Evolutionary conservation across 2,797 vertebrate species (phyloP), one percentile per base, ranked within the genome.

Genomic region (Cygnus olor): DNA sequence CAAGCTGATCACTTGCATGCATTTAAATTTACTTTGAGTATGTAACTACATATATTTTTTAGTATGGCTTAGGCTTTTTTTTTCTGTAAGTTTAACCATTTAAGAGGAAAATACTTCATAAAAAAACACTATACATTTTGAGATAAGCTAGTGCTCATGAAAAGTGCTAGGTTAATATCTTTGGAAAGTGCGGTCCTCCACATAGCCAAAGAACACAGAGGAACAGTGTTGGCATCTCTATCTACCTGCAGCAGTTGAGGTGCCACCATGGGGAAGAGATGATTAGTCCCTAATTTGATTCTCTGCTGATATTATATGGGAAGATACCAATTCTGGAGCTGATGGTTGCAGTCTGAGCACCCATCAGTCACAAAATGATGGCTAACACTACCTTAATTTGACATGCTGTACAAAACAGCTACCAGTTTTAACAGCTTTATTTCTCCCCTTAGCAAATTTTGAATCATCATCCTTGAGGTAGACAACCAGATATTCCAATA

Each of bases 391-490:
- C 57, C 38, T 9, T 1, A 30, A 56, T 20, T 70, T 45, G 81
- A 65, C 0, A 0, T 1, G 14, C 80, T 42, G 47, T 30, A 70
- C 64, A 34, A 25, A 74, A 80, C 49, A 61, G 80, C 61, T 30
- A 34, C 60, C 64, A 57, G 40, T 47, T 69, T 21, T 20, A 90
- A 70, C 70, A 90, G 22, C 44, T 86, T 80, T 3, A 21, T 47
- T 90, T 72, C 57, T 87, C 81, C 42, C 78, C 65, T 69, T 9
- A 44, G 45, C 72, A 86, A 89, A 89, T 78, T 87, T 2, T 72
- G 69, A 89, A 80, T 82, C 71, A 89, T 60, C 93, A 72, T 90
- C 81, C 72, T 90, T 95, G 96, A 96, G 96, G 94, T 93, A 97
- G 95, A 92, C 16, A 8, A 93, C 72, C 88, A 92, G 81, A 89